Evolutionary conservation across 2,888 invertebrate genomes (phyloP), one percentile per base, ranked within the genome.

Genomic region (Aphidoletes aphidimyza): DNA sequence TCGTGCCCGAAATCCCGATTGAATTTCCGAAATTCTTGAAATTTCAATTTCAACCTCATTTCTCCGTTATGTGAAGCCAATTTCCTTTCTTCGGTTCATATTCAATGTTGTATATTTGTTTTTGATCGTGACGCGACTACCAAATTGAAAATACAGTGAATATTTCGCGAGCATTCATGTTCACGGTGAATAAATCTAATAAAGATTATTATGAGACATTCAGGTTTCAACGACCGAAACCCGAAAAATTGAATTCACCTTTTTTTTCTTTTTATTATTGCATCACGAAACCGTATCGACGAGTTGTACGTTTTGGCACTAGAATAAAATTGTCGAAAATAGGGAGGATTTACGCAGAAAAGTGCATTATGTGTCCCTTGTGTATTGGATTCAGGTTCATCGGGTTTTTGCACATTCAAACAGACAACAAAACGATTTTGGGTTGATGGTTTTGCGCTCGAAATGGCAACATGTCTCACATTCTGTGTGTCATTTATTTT

Each of bases 181-280:
- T 69, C 19, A 30, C 69, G 26, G 69, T 30, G 30, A 30, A 69
- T 69, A 69, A 69, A 69, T 69, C 69, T 69, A 69, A 69, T 30
- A 69, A 69, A 30, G 69, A 69, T 69, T 69, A 69, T 69, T 30
- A n/a, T 14, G 17, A 69, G 30, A 30, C 11, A 30, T 30, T 69
- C 30, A n/a, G n/a, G 11, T 5, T 69, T 30, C 34, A 69, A 69
- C 69, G 26, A 54, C 2, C 6, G 11, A 14, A 30, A 26, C 30
- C 22, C 42, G n/a, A 69, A 69, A 69, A 30, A 69, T 30, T 69
- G 30, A 69, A 69, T 69, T 69, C 69, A 69, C 69, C 69, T 69
- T 69, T 69, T 30, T 11, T 8, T 54, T 22, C 3, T 19, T 30
- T 11, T 8, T 54, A 6, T 3, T 19, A 54, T 30, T 69, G 69